Evolutionary conservation across 2,797 vertebrate species (phyloP).

Genomic region (Pampus argenteus): DNA sequence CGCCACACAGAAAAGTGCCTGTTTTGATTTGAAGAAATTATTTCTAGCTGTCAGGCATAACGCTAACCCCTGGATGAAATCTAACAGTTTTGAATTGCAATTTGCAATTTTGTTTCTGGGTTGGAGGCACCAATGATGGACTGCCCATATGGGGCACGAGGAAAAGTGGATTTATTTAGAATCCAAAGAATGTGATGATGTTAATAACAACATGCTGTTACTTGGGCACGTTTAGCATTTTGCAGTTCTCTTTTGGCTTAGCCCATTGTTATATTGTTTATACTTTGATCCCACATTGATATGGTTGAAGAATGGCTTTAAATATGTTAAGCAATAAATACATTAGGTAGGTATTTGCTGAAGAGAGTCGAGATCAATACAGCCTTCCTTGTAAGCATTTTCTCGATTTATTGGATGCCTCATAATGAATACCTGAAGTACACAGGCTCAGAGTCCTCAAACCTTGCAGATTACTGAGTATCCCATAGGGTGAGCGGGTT

Average conservation of each 20-base stretch:
- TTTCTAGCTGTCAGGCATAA: neutral
- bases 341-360: constrained; percentile 71
- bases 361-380: constrained; percentile 69
- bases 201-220: neutral
- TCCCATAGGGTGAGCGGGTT: neutral
- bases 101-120: neutral
- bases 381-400: constrained; percentile 70
- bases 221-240: neutral
- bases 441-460: no score
- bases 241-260: neutral
- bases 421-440: no score
- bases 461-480: no score
- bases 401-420: constrained; percentile 62
- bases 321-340: constrained; percentile 64
- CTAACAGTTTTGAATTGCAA: no score
- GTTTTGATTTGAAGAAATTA: neutral
- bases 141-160: constrained; percentile 11
- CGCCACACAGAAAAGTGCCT: neutral
- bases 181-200: neutral
- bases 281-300: constrained; percentile 15
- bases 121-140: constrained; percentile 6
- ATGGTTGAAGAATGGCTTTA: constrained; percentile 37
- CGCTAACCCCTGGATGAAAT: neutral
- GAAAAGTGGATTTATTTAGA: neutral
- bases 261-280: neutral